Percentiles rank a stretch among this genome's conserved stretches.
Evolutionary conservation across 2,113 vertebrate species (phyloP).

Genomic region (Nematolebias whitei): DNA sequence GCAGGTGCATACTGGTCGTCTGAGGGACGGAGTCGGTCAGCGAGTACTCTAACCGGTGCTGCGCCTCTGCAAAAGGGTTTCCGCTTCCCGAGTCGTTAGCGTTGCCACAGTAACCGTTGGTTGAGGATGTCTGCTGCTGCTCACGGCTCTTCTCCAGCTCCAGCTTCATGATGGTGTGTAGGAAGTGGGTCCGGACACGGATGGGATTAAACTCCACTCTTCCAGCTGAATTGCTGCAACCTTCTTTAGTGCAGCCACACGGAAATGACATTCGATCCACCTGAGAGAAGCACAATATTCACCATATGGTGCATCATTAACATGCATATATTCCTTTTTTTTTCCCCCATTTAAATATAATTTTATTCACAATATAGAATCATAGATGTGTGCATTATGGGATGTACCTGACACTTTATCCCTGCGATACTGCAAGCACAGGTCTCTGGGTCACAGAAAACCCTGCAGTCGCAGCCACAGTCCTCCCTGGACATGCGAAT

Average conservation of each 20-base stretch:
- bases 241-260: conserved; percentile 97
- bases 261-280: conserved; percentile 99
- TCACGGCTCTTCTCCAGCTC: conserved; percentile 96
- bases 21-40: conserved; percentile 86
- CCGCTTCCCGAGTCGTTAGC: conserved; percentile 80
- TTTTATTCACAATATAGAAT: conserved; percentile 7
- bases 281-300: conserved; percentile 70
- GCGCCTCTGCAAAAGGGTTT: conserved; percentile 81
- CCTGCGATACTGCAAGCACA: conserved; percentile 97
- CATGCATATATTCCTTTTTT: not conserved
- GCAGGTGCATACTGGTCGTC: conserved; percentile 87
- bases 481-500: conserved; percentile 96
- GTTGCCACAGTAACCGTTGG: conserved; percentile 88
- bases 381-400: not conserved
- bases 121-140: conserved; percentile 85
- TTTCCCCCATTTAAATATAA: not conserved
- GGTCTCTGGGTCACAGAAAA: conserved; percentile 97
- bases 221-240: conserved; percentile 95
- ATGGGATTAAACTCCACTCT: conserved; percentile 99
- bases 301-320: not conserved
- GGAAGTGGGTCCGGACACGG: conserved; percentile 98
- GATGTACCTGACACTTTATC: conserved; percentile 96
- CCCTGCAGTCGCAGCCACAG: conserved; percentile 95
- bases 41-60: conserved; percentile 88
- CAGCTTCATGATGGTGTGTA: conserved; percentile 99